Conservation (phyloP, 2,888 invertebrate species). For the Trachelus iudaicus region DNA sequence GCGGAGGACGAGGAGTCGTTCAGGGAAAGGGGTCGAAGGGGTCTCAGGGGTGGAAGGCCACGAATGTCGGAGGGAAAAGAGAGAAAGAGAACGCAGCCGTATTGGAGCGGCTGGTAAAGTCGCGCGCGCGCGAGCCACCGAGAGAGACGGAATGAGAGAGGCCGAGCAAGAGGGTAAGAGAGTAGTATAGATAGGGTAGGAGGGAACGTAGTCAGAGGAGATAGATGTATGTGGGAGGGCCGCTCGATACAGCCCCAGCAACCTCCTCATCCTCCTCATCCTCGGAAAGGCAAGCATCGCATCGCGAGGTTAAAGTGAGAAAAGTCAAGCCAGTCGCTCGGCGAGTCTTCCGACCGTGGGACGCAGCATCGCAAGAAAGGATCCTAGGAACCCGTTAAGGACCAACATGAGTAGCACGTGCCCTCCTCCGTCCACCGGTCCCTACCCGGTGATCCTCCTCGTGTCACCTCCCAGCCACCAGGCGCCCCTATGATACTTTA, state of each 20-base stretch:
- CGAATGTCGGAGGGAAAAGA: constrained; percentile 62
- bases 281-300: constrained; percentile 61
- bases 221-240: constrained; percentile 66
- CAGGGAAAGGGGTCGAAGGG: constrained; percentile 44
- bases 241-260: constrained; percentile 67
- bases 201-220: constrained; percentile 57
- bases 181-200: constrained; percentile 38
- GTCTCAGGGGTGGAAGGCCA: constrained; percentile 58
- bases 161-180: constrained; percentile 14
- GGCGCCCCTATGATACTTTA: neutral
- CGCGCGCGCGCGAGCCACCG: constrained; percentile 38
- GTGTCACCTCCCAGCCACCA: neutral
- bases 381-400: constrained; percentile 8
- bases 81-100: constrained; percentile 48
- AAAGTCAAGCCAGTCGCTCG: constrained; percentile 64
- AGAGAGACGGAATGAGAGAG: constrained; percentile 37
- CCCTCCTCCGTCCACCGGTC: neutral
- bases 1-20: constrained; percentile 19
- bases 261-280: constrained; percentile 33
- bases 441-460: neutral
- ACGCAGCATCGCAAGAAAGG: constrained; percentile 19
- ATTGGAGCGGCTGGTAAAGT: constrained; percentile 24
- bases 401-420: neutral
- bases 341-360: constrained; percentile 53
- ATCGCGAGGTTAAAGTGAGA: constrained; percentile 65